Evolutionary conservation across 1,140 invertebrate species (phyloP).

Genomic region (Coenobita brevimanus): DNA sequence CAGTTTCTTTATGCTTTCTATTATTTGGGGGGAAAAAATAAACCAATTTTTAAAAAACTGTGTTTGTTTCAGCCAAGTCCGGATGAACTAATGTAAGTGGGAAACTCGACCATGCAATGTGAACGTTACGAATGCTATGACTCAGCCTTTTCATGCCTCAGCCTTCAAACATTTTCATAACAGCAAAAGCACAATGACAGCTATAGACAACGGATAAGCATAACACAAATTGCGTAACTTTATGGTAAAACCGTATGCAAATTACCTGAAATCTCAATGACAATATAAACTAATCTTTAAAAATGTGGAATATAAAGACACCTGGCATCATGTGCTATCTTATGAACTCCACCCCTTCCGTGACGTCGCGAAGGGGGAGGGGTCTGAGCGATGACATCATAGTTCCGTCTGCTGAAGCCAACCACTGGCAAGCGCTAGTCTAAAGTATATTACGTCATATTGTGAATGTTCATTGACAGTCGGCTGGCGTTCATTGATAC

Average conservation of each 20-base stretch:
- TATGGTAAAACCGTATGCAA: too few relatives aligned
- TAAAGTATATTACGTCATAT: neutral
- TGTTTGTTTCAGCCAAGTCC: neutral
- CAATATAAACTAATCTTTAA: neutral
- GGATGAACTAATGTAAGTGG: neutral
- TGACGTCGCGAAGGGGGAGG: neutral
- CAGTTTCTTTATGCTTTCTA: too few relatives aligned
- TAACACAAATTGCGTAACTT: too few relatives aligned
- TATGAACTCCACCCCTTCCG: constrained; percentile 18
- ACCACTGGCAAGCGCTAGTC: neutral
- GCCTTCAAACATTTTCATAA: neutral
- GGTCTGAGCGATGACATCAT: constrained; percentile 23
- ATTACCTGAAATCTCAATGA: too few relatives aligned
- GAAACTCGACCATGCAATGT: constrained; percentile 30
- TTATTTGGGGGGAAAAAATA: too few relatives aligned
- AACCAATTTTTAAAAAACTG: too few relatives aligned
- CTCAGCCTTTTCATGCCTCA: constrained; percentile 31
- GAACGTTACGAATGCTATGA: constrained; percentile 36
- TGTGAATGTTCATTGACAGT: neutral
- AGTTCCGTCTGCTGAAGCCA: neutral
- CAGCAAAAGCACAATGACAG: too few relatives aligned
- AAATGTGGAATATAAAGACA: neutral
- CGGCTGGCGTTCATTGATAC: neutral
- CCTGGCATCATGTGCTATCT: constrained; percentile 27
- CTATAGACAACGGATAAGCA: too few relatives aligned